Base-by-base conservation (phyloP, 2,797 vertebrate species). In the Acanthurus lineatus region DNA sequence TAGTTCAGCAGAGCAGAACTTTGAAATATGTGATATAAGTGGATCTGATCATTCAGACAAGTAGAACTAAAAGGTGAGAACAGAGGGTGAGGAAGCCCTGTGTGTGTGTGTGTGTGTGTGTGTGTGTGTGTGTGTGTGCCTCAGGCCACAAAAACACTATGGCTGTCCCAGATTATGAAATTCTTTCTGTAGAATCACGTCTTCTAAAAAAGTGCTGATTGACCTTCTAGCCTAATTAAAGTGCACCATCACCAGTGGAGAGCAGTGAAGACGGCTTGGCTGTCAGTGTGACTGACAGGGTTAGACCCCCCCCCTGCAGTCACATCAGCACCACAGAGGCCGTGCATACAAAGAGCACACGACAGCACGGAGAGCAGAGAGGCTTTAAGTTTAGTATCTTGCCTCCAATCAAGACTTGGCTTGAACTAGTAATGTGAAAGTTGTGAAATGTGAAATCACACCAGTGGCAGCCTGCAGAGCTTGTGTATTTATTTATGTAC, bases 401-500 rank as follows among this genome's bases (percentile, higher is more conserved):
- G 45, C 70, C 76, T 75, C 45, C 77, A 42, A 86, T 83, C 79
- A 78, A 61, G 77, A 72, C 86, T 89, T 84, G 69, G 76, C 86
- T 70, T 65, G n/a, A 72, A 72, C 76, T 94, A 83, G 92, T 91
- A 87, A 89, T 91, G 89, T 89, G 58, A 84, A 86, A 90, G 86
- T 82, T 57, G 58, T 72, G 73, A 88, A 93, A 87, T 91, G 86
- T 84, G 78, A 86, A 72, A 79, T 84, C 77, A 87, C 75, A 87
- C 68, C 65, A 69, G 76, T 83, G 89, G 91, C 86, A 81, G 63
- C 91, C 84, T 94, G 90, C 82, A 76, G 69, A 83, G 88, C 86
- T 90, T 91, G 85, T 92, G 90, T 90, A 91, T 93, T 91, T 93
- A 94, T 91, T 91, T 93, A 92, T 92, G 88, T 84, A 88, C 93